phyloP scores from a whole-genome alignment of 2,888 invertebrate species.

The Diaphora mendica region DNA sequence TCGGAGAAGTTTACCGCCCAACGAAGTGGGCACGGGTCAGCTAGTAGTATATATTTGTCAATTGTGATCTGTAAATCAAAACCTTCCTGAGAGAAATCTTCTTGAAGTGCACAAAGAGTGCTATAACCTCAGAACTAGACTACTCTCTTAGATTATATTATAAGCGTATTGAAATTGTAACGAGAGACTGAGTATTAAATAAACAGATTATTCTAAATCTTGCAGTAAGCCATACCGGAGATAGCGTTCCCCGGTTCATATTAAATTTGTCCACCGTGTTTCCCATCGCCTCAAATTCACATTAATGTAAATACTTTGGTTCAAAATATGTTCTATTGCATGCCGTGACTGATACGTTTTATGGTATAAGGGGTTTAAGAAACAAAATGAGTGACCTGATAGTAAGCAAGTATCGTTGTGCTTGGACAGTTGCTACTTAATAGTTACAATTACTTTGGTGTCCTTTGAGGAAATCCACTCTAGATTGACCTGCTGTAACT shows the following conservation, averaged over 20 bases:
- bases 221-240: not conserved
- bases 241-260: not conserved
- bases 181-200: not conserved
- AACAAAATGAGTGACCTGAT: no score
- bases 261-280: not conserved
- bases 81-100: not conserved
- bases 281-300: not conserved
- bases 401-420: no score
- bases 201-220: constrained; percentile 2
- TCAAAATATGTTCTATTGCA: not conserved
- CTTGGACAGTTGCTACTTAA: no score
- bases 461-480: no score
- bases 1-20: no score
- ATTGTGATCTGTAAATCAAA: not conserved
- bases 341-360: no score
- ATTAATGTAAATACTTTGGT: not conserved
- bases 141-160: not conserved
- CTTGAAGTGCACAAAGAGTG: not conserved
- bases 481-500: no score
- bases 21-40: no score
- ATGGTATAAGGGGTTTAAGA: no score
- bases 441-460: no score
- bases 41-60: no score
- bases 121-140: not conserved
- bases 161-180: not conserved